These are phyloP conservation scores for Oryzias melastigma DNA, from an alignment of 2,113 vertebrate species.

Conservation along the genomic window DNA sequence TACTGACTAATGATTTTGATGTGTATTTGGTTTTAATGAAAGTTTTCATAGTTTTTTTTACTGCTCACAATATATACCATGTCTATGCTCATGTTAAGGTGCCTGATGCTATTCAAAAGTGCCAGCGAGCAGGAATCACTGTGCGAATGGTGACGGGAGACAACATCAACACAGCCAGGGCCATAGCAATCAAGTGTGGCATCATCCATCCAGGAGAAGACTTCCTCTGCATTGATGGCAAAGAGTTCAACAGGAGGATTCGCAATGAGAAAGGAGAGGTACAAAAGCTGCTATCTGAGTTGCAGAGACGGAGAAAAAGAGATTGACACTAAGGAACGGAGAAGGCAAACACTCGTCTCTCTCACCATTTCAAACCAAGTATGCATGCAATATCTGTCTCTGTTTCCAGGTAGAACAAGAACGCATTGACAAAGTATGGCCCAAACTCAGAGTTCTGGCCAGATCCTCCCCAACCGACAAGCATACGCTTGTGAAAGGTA, in stretches of 20 bases:
- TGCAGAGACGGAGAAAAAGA: neutral
- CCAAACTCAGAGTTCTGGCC: constrained; percentile 93
- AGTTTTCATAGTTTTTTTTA: neutral
- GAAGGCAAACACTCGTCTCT: constrained; percentile 8
- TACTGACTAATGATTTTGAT: no score
- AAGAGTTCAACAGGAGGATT: constrained; percentile 98
- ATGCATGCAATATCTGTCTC: constrained; percentile 5
- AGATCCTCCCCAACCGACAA: constrained; percentile 97
- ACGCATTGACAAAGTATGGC: constrained; percentile 97
- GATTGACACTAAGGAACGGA: neutral
- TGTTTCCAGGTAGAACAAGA: constrained; percentile 91
- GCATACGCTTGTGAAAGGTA: constrained; percentile 97
- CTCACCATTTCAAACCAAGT: constrained; percentile 5
- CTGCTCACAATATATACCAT: neutral
- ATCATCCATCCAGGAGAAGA: constrained; percentile 97
- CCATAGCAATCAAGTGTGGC: constrained; percentile 97
- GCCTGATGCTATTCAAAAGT: constrained; percentile 93
- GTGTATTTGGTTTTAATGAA: no score
- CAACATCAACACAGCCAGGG: constrained; percentile 97
- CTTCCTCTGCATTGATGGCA: constrained; percentile 96
- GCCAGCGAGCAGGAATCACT: constrained; percentile 95
- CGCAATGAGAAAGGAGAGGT: constrained; percentile 98
- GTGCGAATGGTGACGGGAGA: constrained; percentile 99
- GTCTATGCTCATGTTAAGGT: constrained; percentile 75
- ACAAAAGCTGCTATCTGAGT: constrained; percentile 40